Conservation (phyloP, 2,797 vertebrate species). For the Eurystomus glaucurus region DNA sequence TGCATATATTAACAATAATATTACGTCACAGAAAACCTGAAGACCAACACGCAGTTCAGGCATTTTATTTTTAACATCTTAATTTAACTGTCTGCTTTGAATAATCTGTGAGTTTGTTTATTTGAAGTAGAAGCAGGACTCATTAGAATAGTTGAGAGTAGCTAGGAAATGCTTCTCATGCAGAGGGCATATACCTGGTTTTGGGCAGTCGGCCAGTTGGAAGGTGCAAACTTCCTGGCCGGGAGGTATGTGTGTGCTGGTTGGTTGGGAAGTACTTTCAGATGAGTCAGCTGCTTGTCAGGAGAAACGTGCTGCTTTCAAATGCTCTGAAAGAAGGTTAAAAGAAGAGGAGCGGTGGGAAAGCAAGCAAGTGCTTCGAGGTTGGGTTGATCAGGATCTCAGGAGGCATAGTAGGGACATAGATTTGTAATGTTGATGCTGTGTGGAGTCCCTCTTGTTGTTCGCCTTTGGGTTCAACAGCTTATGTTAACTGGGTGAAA, state of each 20-base stretch:
- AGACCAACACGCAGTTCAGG: background rate
- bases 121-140: background rate
- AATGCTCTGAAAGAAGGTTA: background rate
- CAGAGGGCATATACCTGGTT: constrained; percentile 45
- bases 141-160: constrained; percentile 1
- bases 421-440: background rate
- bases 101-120: background rate
- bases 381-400: rapidly evolving
- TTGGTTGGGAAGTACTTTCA: constrained; percentile 30
- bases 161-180: constrained; percentile 35
- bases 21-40: background rate
- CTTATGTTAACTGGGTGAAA: background rate
- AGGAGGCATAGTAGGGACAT: rapidly evolving
- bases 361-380: background rate
- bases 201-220: constrained; percentile 33
- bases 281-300: constrained; percentile 45
- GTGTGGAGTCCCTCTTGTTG: background rate
- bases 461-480: background rate
- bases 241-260: background rate
- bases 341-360: background rate
- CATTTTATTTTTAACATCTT: background rate
- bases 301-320: background rate
- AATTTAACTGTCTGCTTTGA: background rate
- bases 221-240: constrained; percentile 67
- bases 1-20: background rate